A percentile compares a stretch with the other conserved stretches of the same genome.
These are phyloP conservation scores for Pachymerium ferrugineum DNA, from an alignment of 2,888 invertebrate species.

Conservation along the genomic window DNA sequence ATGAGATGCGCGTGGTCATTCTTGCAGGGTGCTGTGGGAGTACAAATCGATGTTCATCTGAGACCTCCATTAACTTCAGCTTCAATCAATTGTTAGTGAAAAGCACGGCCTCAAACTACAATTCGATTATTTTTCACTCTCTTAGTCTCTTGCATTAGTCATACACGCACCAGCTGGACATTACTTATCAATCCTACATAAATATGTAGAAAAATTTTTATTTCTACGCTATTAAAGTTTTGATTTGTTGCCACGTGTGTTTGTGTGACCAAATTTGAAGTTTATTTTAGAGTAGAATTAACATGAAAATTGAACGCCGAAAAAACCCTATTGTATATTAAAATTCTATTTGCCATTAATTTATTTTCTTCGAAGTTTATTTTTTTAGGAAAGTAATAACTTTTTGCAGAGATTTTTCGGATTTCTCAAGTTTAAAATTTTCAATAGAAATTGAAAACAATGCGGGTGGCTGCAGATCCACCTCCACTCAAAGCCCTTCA, in stretches of 20 bases:
- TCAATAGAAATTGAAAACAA: not conserved
- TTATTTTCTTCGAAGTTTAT: too few relatives aligned
- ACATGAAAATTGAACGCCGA: too few relatives aligned
- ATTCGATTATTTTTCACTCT: not conserved
- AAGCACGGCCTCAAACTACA: not conserved
- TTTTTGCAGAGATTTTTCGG: not conserved
- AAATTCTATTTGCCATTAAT: too few relatives aligned
- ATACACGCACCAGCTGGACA: conserved; percentile 12
- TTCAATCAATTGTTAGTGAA: not conserved
- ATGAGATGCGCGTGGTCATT: conserved; percentile 8
- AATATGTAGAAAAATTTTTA: not conserved
- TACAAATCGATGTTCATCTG: conserved; percentile 5
- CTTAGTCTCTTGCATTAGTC: not conserved
- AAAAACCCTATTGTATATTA: too few relatives aligned
- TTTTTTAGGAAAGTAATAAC: not conserved
- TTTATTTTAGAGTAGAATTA: too few relatives aligned
- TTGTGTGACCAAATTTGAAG: too few relatives aligned
- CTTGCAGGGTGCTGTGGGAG: not conserved
- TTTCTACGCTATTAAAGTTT: not conserved
- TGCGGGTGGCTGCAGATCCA: conserved; percentile 11
- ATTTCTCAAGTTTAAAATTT: not conserved
- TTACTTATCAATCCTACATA: not conserved
- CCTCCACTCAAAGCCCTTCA: not conserved
- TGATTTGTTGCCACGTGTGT: conserved; percentile 11
- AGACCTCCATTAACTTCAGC: conserved; percentile 3